Conservation (phyloP, 1,140 invertebrate genomes). For the Procambarus clarkii region DNA sequence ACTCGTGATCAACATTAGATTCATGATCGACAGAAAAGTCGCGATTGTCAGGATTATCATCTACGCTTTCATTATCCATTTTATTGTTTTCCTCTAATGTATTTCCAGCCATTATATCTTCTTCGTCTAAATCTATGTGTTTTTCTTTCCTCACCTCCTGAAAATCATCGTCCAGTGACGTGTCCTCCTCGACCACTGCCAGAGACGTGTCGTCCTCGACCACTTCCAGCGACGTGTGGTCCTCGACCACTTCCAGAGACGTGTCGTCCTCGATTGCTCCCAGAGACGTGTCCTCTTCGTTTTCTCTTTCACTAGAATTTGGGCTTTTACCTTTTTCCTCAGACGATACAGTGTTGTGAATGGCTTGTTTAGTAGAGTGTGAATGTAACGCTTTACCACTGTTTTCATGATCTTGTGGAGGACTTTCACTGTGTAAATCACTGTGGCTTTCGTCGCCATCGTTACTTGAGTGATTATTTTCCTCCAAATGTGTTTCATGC, state of each 20-base stretch:
- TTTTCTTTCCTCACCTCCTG: not conserved
- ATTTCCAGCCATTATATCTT: not conserved
- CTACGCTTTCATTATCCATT: no score
- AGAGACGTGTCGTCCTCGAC: not conserved
- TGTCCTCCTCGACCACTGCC: not conserved
- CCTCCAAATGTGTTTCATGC: not conserved
- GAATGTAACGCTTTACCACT: not conserved
- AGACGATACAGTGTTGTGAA: not conserved
- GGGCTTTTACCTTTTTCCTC: not conserved
- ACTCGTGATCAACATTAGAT: no score
- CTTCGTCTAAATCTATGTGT: not conserved
- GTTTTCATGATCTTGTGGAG: not conserved
- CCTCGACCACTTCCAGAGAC: not conserved
- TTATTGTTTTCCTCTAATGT: not conserved
- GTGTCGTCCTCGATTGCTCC: not conserved
- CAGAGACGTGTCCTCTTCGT: not conserved
- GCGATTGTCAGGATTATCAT: no score
- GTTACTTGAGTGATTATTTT: no score
- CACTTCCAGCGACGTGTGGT: not conserved
- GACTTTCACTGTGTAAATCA: not conserved
- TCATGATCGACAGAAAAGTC: no score
- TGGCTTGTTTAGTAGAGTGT: not conserved
- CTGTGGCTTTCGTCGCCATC: not conserved
- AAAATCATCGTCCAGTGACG: not conserved
- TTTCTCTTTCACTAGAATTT: not conserved